Evolutionary conservation across 2,888 invertebrate species (phyloP).

Genomic region (Lasioglossum leucozonium): DNA sequence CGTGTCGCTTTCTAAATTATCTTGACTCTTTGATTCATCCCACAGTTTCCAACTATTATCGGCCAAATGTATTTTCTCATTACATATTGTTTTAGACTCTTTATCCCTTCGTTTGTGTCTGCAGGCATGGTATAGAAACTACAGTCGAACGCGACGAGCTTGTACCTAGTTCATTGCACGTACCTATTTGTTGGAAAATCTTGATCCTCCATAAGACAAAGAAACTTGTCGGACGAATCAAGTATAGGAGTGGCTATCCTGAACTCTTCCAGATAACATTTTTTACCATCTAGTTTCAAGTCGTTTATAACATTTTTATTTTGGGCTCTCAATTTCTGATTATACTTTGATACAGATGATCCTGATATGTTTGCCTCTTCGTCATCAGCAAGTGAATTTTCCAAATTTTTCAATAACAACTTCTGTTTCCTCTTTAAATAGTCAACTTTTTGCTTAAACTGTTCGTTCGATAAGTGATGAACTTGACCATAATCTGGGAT

Average conservation of each 20-base stretch:
- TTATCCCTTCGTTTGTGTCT: conserved; percentile 77
- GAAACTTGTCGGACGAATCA: conserved; percentile 76
- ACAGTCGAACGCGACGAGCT: background rate
- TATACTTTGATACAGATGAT: conserved; percentile 38
- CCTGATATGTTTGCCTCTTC: conserved; percentile 41
- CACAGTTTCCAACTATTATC: conserved; percentile 76
- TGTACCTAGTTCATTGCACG: background rate
- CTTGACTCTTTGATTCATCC: conserved; percentile 77
- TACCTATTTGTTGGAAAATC: conserved; percentile 79
- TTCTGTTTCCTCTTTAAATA: conserved; percentile 88
- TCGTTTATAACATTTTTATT: conserved; percentile 57
- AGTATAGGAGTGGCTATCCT: conserved; percentile 77
- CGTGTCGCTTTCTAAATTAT: conserved; percentile 76
- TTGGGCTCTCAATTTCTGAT: conserved; percentile 27
- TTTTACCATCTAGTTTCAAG: conserved; percentile 79
- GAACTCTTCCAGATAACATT: conserved; percentile 79
- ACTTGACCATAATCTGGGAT: conserved; percentile 93
- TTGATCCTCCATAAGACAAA: conserved; percentile 79
- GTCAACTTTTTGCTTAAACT: conserved; percentile 90
- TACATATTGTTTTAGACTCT: conserved; percentile 74
- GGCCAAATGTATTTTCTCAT: conserved; percentile 77
- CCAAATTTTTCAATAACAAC: conserved; percentile 79
- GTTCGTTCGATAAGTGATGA: conserved; percentile 90
- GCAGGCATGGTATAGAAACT: conserved; percentile 3
- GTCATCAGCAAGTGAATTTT: conserved; percentile 80